phyloP scores from a whole-genome alignment of 2,113 vertebrate genomes.

The Sardina pilchardus region DNA sequence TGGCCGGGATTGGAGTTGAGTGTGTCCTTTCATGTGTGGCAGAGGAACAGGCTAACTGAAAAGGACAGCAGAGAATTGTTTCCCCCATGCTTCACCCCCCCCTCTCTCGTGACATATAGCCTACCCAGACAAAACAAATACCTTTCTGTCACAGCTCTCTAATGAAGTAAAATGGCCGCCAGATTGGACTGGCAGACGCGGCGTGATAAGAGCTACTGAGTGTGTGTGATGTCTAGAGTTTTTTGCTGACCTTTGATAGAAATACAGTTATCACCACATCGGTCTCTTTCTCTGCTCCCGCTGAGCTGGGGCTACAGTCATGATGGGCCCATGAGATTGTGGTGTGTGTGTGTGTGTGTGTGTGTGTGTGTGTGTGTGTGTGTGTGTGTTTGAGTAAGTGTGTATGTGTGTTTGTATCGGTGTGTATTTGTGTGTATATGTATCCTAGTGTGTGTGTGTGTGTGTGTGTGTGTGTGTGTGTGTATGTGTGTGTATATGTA shows the following conservation, averaged over 20 bases:
- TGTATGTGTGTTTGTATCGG: constrained; percentile 54
- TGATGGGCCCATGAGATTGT: constrained; percentile 51
- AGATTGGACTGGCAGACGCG: neutral
- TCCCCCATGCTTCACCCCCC: neutral
- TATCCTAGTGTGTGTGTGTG: neutral
- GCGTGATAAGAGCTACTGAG: neutral
- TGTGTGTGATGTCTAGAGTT: constrained; percentile 32
- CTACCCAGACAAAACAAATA: neutral
- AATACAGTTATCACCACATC: constrained; percentile 60
- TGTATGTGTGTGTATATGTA: constrained; percentile 19
- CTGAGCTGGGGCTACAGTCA: constrained; percentile 56
- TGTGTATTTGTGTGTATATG: too few relatives aligned
- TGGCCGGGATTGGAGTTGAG: neutral
- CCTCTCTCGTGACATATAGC: neutral
- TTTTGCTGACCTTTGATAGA: constrained; percentile 42
- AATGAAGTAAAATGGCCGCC: neutral
- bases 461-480: constrained; percentile 58
- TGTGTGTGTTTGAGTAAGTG: neutral
- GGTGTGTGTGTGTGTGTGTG: constrained; percentile 62
- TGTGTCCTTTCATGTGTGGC: neutral
- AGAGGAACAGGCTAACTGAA: constrained; percentile 39
- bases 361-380: constrained; percentile 31
- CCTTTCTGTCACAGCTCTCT: neutral
- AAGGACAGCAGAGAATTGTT: neutral
- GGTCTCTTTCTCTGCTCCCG: neutral